Conservation (phyloP, 2,888 invertebrate species). For the Aphodius granarius region DNA sequence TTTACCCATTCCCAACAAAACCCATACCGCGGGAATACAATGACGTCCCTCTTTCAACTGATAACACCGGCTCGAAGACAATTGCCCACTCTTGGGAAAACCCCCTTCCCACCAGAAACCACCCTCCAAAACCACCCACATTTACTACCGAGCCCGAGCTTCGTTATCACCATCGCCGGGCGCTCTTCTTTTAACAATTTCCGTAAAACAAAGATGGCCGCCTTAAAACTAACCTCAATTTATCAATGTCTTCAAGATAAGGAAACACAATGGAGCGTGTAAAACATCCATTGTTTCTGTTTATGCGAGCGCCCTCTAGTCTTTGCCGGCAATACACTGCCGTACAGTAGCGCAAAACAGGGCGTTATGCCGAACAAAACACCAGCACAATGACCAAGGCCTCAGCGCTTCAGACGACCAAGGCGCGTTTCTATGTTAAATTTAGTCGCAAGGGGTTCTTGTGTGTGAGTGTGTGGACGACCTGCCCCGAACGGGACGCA, state of each 20-base stretch:
- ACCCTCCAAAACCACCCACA: not conserved
- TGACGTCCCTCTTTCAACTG: not conserved
- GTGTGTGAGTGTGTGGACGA: not conserved
- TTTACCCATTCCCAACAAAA: not conserved
- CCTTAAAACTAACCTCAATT: constrained; percentile 56
- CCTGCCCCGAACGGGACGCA: not conserved
- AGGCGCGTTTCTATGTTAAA: not conserved
- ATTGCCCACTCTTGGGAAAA: not conserved
- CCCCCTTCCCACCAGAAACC: not conserved
- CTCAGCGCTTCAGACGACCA: not conserved
- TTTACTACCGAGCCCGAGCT: not conserved
- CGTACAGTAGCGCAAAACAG: not conserved
- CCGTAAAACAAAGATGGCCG: constrained; percentile 51
- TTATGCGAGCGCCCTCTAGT: constrained; percentile 32
- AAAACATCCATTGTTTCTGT: constrained; percentile 56
- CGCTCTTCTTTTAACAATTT: not conserved
- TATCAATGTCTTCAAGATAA: constrained; percentile 58
- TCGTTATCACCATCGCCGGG: not conserved
- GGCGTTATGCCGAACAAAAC: not conserved
- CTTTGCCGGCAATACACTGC: not conserved
- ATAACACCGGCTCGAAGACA: not conserved
- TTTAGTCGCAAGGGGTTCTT: not conserved
- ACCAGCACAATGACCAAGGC: not conserved
- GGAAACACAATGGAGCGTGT: constrained; percentile 56
- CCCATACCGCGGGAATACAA: not conserved